Evolutionary conservation across 2,888 invertebrate species (phyloP).

Genomic region (Rhynchonema sp.): DNA sequence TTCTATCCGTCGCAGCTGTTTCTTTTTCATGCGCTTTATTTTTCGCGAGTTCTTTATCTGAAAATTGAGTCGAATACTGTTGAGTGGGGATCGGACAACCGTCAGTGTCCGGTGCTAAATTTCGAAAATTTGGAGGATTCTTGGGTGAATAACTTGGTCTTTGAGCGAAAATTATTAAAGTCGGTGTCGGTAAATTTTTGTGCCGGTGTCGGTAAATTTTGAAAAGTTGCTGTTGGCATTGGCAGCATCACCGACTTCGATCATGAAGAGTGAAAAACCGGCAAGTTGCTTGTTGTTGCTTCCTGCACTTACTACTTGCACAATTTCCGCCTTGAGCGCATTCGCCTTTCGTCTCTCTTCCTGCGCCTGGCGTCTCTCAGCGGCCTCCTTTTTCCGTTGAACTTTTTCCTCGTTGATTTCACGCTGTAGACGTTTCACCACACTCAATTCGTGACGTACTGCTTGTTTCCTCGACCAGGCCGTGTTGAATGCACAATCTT

Average conservation of each 20-base stretch:
- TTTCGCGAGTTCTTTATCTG: slow-evolving; percentile 29
- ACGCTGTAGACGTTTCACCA: too few relatives aligned
- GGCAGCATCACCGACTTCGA: too few relatives aligned
- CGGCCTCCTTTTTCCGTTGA: neutral
- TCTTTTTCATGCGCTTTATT: slow-evolving; percentile 30
- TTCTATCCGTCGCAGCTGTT: slow-evolving; percentile 22
- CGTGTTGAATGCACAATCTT: too few relatives aligned
- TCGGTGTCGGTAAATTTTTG: too few relatives aligned
- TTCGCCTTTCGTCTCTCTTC: slow-evolving; percentile 24
- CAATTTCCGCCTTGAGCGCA: slow-evolving; percentile 25
- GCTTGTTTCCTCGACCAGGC: too few relatives aligned
- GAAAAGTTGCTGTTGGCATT: too few relatives aligned
- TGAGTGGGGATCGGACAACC: neutral
- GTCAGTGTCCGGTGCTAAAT: neutral
- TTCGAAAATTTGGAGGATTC: too few relatives aligned
- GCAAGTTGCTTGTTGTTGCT: neutral
- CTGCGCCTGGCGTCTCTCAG: slow-evolving; percentile 17
- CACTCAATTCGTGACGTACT: too few relatives aligned
- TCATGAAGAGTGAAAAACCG: neutral
- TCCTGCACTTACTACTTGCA: slow-evolving; percentile 8
- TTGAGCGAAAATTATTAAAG: too few relatives aligned
- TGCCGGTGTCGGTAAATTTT: too few relatives aligned
- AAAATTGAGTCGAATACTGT: slow-evolving; percentile 9
- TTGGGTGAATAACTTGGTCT: too few relatives aligned
- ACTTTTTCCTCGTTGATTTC: neutral